phyloP scores from a whole-genome alignment of 1,140 invertebrate species.

The Aphaenogaster floridana region DNA sequence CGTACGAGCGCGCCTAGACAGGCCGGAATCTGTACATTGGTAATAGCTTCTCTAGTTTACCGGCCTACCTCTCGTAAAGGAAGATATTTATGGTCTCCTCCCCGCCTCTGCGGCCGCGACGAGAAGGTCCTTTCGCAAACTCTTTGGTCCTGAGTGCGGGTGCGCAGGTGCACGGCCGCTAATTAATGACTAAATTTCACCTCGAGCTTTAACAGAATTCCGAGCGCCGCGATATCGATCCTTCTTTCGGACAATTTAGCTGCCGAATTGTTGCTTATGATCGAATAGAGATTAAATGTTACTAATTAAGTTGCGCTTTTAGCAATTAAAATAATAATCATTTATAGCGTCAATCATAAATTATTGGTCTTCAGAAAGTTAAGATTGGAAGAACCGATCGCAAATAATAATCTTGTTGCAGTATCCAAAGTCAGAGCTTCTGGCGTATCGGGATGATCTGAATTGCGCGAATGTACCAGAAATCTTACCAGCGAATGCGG shows the following conservation, averaged over 20 bases:
- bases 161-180: not conserved
- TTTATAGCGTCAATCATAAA: not conserved
- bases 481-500: slow-evolving; percentile 73
- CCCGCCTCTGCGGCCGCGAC: not conserved
- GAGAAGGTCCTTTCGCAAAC: slow-evolving; percentile 18
- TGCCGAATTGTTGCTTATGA: not conserved
- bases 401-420: slow-evolving; percentile 43
- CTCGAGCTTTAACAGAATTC: not conserved
- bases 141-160: not conserved
- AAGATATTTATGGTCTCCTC: slow-evolving; percentile 66
- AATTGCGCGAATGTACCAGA: slow-evolving; percentile 47
- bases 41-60: slow-evolving; percentile 75
- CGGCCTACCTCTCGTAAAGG: slow-evolving; percentile 69
- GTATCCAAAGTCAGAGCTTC: slow-evolving; percentile 64
- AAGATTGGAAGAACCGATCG: not conserved
- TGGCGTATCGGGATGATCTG: slow-evolving; percentile 36
- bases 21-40: slow-evolving; percentile 72
- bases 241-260: not conserved
- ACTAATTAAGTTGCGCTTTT: not conserved
- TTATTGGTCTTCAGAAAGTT: not conserved
- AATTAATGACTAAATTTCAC: slow-evolving; percentile 43
- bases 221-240: not conserved
- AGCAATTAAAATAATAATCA: not conserved
- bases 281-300: not conserved
- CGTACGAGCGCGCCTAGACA: slow-evolving; percentile 68